phyloP scores from a whole-genome alignment of 2,797 vertebrate genomes.

The Cetoscarus ocellatus region DNA sequence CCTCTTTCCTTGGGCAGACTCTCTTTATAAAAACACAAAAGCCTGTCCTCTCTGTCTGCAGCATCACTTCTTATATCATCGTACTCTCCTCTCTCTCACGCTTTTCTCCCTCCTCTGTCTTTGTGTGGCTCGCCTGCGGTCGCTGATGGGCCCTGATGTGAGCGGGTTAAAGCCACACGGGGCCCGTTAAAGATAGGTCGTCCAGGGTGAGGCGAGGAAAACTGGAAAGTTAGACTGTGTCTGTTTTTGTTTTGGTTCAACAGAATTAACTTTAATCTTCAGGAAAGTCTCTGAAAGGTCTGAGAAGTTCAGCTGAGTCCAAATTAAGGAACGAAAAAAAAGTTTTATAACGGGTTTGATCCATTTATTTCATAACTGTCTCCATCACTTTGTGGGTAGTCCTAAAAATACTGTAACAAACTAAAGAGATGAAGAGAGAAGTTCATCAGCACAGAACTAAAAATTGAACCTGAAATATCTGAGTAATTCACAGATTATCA shows the following conservation, averaged over 20 bases:
- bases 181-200: neutral
- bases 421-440: no score
- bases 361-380: no score
- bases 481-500: neutral
- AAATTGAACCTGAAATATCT: no score
- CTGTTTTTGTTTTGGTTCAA: neutral
- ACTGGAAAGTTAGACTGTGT: neutral
- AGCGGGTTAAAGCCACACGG: conserved; percentile 1
- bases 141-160: conserved; percentile 15
- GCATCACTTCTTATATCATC: neutral
- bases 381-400: no score
- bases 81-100: neutral
- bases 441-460: no score
- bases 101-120: neutral
- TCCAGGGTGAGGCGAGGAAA: neutral
- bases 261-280: neutral
- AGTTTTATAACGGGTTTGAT: neutral
- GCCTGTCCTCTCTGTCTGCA: neutral
- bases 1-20: conserved; percentile 1
- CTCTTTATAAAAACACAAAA: neutral
- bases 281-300: neutral
- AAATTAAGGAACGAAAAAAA: neutral
- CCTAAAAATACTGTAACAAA: no score
- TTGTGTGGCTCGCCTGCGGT: neutral
- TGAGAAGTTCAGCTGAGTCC: neutral